Evolutionary conservation across 2,888 invertebrate genomes (phyloP), one percentile per base, ranked within the genome.

Genomic region (Heliothis peltigera): DNA sequence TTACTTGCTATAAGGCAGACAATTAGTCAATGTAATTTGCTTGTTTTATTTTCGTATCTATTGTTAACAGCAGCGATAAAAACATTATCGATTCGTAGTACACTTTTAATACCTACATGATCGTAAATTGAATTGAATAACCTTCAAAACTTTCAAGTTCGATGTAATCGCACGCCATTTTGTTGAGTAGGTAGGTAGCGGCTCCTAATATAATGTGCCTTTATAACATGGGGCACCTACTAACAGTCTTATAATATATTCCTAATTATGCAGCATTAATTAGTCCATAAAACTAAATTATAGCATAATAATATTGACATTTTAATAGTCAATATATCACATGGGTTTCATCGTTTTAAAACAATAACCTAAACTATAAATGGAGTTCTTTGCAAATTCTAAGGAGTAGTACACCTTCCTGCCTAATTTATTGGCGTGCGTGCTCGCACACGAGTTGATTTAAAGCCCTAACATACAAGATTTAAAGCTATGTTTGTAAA

Each of bases 271-370:
- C 46, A 60, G 32, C 66, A 79, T 79, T 85, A 84, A 86, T 84
- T 81, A 82, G 77, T 73, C 77, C 80, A 82, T 85, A 85, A 86
- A 87, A 72, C 72, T 81, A 80, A 84, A 77, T 84, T 80, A 84
- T 81, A 71, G 79, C 71, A 70, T 75, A 78, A 70, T 74, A 79
- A 77, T 70, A 77, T 77, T 76, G 82, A 79, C 80, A 82, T 81
- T 79, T 85, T 86, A 83, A 84, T 84, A 48, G 72, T 32, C 57
- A 43, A 72, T 76, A 70, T 59, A 71, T 79, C 66, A 70, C 58
- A 47, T 49, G 64, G 75, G 63, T 68, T 60, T 74, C 69, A 52
- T 64, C 75, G 77, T 75, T 80, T 83, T 77, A 75, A 80, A 81
- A 85, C 78, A 84, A 84, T 80, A 83, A 80, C 59, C 56, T 67